Percentiles rank a stretch among this genome's conserved stretches.
Conservation (phyloP, 2,797 vertebrate species). For the Austrolebias charrua region DNA sequence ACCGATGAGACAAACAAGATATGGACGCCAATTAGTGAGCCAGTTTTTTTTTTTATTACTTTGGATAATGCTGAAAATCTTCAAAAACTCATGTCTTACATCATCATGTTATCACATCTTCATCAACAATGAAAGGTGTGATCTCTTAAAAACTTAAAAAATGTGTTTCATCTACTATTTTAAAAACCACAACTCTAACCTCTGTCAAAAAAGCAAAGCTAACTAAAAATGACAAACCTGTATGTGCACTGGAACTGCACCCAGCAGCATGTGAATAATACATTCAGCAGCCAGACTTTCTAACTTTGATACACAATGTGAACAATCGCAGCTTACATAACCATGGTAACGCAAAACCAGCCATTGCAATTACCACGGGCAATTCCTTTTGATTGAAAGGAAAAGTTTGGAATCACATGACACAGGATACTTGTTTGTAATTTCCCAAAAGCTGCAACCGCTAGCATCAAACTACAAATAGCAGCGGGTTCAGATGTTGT, state of each 20-base stretch:
- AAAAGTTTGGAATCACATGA: background rate
- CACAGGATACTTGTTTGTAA: too few species aligned
- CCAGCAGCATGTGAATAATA: background rate
- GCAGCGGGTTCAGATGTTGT: too few species aligned
- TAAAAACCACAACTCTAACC: background rate
- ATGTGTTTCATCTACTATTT: background rate
- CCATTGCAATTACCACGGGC: too few species aligned
- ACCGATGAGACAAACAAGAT: conserved; percentile 30
- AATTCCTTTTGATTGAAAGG: background rate
- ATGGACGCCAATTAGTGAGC: conserved; percentile 13
- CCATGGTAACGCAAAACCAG: background rate
- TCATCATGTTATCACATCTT: too few species aligned
- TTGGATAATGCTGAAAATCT: conserved; percentile 3
- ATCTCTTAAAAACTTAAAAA: background rate
- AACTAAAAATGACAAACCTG: too few species aligned
- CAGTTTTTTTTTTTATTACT: conserved; percentile 1
- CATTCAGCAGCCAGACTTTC: background rate
- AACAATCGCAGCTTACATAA: background rate
- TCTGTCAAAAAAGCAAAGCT: too few species aligned
- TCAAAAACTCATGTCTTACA: background rate
- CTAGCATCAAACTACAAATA: too few species aligned
- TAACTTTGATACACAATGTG: background rate
- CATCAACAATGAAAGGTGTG: too few species aligned
- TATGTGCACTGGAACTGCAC: too few species aligned
- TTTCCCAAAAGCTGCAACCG: too few species aligned